phyloP scores from a whole-genome alignment of 1,140 invertebrate species.

The Mactra quadrangularis region DNA sequence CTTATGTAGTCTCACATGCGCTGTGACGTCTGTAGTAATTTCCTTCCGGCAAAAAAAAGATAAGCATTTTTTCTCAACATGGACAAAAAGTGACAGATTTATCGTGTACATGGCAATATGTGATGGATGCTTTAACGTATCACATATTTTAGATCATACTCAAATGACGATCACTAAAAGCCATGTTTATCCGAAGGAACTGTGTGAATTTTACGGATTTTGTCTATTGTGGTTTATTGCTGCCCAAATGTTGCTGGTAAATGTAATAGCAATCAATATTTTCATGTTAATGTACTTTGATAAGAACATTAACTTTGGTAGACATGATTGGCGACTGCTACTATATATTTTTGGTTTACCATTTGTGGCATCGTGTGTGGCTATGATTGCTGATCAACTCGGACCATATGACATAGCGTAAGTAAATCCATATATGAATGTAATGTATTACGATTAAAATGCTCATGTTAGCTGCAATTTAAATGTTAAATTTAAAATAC shows the following conservation, averaged over 20 bases:
- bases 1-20: constrained; percentile 7
- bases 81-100: not conserved
- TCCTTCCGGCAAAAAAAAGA: constrained; percentile 1
- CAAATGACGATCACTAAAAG: not conserved
- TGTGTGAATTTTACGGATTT: constrained; percentile 26
- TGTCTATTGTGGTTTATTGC: constrained; percentile 5
- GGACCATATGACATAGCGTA: constrained; percentile 48
- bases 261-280: constrained; percentile 4
- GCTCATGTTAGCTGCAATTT: too few relatives aligned
- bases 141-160: constrained; percentile 1
- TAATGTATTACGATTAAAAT: too few relatives aligned
- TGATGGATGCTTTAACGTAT: constrained; percentile 25
- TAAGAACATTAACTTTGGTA: constrained; percentile 24
- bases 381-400: constrained; percentile 26
- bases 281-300: constrained; percentile 34
- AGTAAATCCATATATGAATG: constrained; percentile 22
- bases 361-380: constrained; percentile 20
- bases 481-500: too few relatives aligned
- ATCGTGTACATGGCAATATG: constrained; percentile 22
- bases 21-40: not conserved
- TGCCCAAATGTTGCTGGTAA: not conserved
- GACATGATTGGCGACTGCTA: constrained; percentile 43
- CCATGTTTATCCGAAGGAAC: constrained; percentile 11
- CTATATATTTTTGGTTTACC: constrained; percentile 6
- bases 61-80: constrained; percentile 6